Evolutionary conservation across 2,113 vertebrate species (phyloP).

Genomic region (Rhombomys opimus): DNA sequence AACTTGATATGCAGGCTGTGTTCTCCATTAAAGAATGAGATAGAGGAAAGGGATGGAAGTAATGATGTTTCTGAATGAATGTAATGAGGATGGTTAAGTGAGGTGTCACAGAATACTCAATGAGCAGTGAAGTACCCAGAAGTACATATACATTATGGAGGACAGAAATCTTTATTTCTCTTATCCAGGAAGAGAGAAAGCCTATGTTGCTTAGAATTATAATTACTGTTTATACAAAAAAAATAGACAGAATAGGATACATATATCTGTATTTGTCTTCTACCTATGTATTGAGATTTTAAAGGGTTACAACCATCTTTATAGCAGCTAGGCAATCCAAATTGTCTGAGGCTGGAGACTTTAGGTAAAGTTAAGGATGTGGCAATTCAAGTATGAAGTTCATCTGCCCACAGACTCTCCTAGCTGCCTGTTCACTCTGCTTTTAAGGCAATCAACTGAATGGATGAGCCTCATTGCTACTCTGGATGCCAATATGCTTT

Average conservation of each 20-base stretch:
- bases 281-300: background rate
- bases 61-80: background rate
- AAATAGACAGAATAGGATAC: background rate
- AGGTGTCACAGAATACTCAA: background rate
- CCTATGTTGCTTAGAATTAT: background rate
- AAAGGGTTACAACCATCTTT: background rate
- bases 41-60: background rate
- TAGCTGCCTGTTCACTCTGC: background rate
- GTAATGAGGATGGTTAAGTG: background rate
- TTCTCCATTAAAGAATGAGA: background rate
- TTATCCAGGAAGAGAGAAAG: background rate
- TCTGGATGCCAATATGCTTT: background rate
- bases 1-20: background rate
- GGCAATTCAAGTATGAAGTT: background rate
- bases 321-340: background rate
- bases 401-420: background rate
- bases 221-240: background rate
- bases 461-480: background rate
- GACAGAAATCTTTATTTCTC: background rate
- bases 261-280: background rate
- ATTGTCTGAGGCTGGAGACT: background rate
- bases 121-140: background rate
- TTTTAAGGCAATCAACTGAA: background rate
- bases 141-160: background rate
- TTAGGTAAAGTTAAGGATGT: background rate